Evolutionary conservation across 2,797 vertebrate species (phyloP).

Genomic region (Iguana delicatissima): DNA sequence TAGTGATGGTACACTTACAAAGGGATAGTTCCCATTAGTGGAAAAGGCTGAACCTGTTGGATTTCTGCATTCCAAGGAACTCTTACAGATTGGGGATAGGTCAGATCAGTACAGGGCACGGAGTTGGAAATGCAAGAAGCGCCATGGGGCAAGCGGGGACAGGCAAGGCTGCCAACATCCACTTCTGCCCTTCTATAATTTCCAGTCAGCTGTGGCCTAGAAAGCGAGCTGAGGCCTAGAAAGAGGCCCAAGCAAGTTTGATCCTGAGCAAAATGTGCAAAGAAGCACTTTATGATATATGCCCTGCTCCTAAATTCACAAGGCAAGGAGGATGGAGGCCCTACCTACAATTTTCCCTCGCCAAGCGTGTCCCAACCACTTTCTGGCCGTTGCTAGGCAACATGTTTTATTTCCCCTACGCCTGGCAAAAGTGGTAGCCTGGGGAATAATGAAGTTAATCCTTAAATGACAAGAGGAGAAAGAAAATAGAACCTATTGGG

Average conservation of each 20-base stretch:
- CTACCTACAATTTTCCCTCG: neutral
- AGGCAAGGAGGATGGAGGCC: too few species aligned
- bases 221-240: neutral
- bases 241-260: neutral
- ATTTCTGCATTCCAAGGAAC: neutral
- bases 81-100: neutral
- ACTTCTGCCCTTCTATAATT: neutral
- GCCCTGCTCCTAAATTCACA: neutral
- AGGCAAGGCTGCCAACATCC: too few species aligned
- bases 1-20: neutral
- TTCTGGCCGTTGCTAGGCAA: slow-evolving; percentile 9
- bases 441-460: neutral
- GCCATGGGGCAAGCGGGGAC: too few species aligned
- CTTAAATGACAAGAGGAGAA: neutral
- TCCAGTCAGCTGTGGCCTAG: too few species aligned
- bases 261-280: neutral
- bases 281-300: too few species aligned
- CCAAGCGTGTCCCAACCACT: neutral
- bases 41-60: neutral
- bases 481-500: neutral
- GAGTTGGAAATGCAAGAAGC: neutral
- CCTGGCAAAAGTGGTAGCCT: neutral
- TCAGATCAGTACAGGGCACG: too few species aligned
- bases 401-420: neutral
- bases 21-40: too few species aligned